Evolutionary conservation across 2,888 invertebrate genomes (phyloP).

Genomic region (Chironomus riparius): DNA sequence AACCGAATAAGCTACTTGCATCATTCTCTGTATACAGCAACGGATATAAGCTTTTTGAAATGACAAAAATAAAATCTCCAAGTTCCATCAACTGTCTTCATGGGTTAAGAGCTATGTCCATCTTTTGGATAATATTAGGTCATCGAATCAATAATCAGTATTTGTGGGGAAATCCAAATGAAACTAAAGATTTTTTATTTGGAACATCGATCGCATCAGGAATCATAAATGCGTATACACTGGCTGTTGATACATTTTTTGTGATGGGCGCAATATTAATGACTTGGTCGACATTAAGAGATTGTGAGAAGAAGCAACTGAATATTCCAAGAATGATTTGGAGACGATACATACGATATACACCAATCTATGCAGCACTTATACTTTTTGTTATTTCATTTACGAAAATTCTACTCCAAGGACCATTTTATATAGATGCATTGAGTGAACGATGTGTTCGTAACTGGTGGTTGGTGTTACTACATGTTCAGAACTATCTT

Average conservation of each 20-base stretch:
- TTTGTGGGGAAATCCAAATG: conserved; percentile 28
- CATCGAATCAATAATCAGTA: conserved; percentile 33
- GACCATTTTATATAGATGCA: conserved; percentile 33
- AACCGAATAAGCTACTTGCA: conserved; percentile 33
- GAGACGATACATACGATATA: conserved; percentile 44
- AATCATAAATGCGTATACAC: conserved; percentile 31
- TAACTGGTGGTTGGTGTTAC: conserved; percentile 45
- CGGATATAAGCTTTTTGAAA: conserved; percentile 40
- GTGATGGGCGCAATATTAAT: conserved; percentile 51
- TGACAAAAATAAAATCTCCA: conserved; percentile 35
- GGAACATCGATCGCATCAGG: conserved; percentile 31
- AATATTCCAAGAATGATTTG: conserved; percentile 40
- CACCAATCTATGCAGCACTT: conserved; percentile 47
- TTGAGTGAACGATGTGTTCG: conserved; percentile 35
- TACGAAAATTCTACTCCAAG: conserved; percentile 44
- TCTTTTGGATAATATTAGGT: conserved; percentile 45
- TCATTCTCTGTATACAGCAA: conserved; percentile 43
- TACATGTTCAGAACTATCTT: conserved; percentile 45
- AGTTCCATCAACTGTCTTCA: conserved; percentile 43
- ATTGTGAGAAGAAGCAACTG: conserved; percentile 34
- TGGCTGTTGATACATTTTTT: conserved; percentile 53
- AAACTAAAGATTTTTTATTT: neutral
- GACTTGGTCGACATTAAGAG: conserved; percentile 40
- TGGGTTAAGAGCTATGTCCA: conserved; percentile 43
- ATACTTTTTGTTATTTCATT: conserved; percentile 45